Evolutionary conservation across 2,888 invertebrate genomes (phyloP), one percentile per base, ranked within the genome.

Genomic region (Corythucha ciliata): DNA sequence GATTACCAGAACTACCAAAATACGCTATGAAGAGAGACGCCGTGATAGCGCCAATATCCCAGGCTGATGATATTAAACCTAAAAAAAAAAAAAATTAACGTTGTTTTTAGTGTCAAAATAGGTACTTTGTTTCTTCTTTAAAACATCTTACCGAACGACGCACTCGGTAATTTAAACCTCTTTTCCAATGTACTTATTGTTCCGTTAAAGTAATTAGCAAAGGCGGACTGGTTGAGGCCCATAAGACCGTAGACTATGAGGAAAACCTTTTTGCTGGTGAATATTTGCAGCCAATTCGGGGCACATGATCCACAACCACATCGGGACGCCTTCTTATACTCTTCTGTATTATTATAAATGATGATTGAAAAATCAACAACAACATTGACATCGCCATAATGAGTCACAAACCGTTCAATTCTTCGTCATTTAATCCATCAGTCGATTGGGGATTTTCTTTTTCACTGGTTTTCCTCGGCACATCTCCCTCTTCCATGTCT

Each of bases 131-230:
- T 5, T 16, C 10, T 4, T 32, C 10, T 22, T 25, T 18, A n/a
- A 41, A 22, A 5, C 27, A 14, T 12, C 26, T 25, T 63, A 79
- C 80, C 80, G 62, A 78, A 77, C 16, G 78, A 79, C 63, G 74
- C 74, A 61, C 79, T 80, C 32, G 78, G 78, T 61, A 80, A 78
- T 66, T 79, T 79, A 65, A 80, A 80, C 57, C 79, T 70, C 61
- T 77, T 79, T 62, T 80, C 80, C 62, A 80, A 67, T 4, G 80
- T 80, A 45, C 79, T 78, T 57, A 80, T 67, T 10, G 78, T 78
- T 12, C 79, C 78, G 6, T 75, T 70, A 60, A 78, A 77, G 62
- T 80, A 80, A 63, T 79, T 73, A 62, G 75, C 78, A 20, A 78
- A 73, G 75, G 78, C 79, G 47, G 78, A 74, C 61, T 80, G 80